Evolutionary conservation across 2,888 invertebrate genomes (phyloP), one percentile per base, ranked within the genome.

Genomic region (Drosophila stalkeri): DNA sequence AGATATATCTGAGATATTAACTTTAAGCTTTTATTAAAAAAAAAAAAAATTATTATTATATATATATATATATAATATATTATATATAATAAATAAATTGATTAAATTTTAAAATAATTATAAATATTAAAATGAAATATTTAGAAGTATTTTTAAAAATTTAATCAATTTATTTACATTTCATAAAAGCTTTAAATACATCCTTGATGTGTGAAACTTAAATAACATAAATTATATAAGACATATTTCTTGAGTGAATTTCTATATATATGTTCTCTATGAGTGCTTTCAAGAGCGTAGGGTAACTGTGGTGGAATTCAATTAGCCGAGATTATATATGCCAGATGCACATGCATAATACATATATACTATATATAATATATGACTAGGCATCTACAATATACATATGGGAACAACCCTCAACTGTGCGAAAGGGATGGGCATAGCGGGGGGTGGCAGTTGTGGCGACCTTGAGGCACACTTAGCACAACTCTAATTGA

Each of bases 401-500:
- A 14, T 23, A 23, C 8, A 9, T 66, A 14, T 39, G 59, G 27
- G 14, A 60, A 43, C 52, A 57, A 16, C 47, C 43, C 63, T 56
- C 62, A 54, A 12, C 14, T 55, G 67, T 49, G 54, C 7, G 54
- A n/a, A 55, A 41, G 55, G 39, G 39, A 18, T 55, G 55, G 12
- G n/a, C 39, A 54, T 27, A 3, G n/a, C 11, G 20, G 54, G 14
- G 46, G 43, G 44, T 44, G 43, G 51, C 23, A 16, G 16, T 20
- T 33, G 35, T 33, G 35, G 52, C 66, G 86, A 72, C 86, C 86
- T 86, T 86, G 86, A 74, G 72, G 65, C 72, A 66, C 83, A 86
- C 86, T 86, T 86, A 88, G 86, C 72, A 86, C 67, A 86, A 90
- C 90, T 86, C 89, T 86, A 86, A 86, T 86, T 86, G 81, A 90